A percentile compares a stretch with the other conserved stretches of the same genome.
Conservation (phyloP, 2,888 invertebrate genomes). For the Drosophila pseudotakahashii region DNA sequence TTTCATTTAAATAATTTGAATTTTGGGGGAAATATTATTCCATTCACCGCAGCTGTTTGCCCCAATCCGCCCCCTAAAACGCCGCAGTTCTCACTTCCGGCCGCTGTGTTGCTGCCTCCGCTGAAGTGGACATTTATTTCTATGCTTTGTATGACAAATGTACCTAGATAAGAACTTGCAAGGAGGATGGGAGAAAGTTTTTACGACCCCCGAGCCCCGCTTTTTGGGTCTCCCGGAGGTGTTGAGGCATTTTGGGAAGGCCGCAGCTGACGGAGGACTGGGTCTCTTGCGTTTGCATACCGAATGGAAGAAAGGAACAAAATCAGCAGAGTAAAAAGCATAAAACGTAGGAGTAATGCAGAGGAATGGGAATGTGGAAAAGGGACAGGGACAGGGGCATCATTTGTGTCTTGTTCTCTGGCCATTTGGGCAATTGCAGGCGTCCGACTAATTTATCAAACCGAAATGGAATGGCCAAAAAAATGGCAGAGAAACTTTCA, state of each 20-base stretch:
- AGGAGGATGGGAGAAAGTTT: constrained; percentile 54
- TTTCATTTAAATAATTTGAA: not conserved
- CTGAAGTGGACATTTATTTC: constrained; percentile 73
- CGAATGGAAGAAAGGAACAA: not conserved
- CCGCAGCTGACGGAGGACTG: constrained; percentile 25
- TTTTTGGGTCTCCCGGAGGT: constrained; percentile 13
- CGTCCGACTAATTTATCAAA: constrained; percentile 60
- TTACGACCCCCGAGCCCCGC: constrained; percentile 21
- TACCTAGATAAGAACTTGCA: constrained; percentile 61
- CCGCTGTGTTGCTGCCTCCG: constrained; percentile 23
- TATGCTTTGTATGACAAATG: constrained; percentile 71
- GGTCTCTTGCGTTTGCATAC: constrained; percentile 27
- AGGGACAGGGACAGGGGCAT: constrained; percentile 4
- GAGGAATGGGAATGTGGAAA: not conserved
- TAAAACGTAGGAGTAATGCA: not conserved
- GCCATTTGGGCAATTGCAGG: constrained; percentile 49
- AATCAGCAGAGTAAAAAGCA: not conserved
- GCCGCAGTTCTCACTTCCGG: not conserved
- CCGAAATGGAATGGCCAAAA: constrained; percentile 16
- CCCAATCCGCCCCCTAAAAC: no score
- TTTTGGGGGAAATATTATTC: not conserved
- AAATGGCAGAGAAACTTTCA: constrained; percentile 19
- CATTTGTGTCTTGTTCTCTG: constrained; percentile 31
- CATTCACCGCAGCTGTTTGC: constrained; percentile 9
- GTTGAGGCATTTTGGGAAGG: constrained; percentile 37